These are phyloP conservation scores for Drosophila villosipedis DNA, from an alignment of 2,888 invertebrate genomes.

Conservation along the genomic window DNA sequence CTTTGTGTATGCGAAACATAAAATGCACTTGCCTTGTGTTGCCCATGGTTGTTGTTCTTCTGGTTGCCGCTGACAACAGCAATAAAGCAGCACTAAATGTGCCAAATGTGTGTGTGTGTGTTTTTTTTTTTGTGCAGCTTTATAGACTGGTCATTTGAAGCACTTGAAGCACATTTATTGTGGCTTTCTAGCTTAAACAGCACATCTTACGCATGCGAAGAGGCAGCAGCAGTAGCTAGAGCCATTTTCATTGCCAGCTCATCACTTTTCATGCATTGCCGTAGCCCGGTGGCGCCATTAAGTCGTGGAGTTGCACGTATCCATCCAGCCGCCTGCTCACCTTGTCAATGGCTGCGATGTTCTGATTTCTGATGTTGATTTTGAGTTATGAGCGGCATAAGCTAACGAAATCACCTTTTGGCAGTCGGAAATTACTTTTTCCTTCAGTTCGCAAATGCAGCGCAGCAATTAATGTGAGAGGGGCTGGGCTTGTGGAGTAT, in stretches of 20 bases:
- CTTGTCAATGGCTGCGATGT: conserved; percentile 39
- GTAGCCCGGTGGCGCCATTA: conserved; percentile 9
- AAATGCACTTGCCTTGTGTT: conserved; percentile 50
- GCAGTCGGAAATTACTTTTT: conserved; percentile 75
- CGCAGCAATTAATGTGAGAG: conserved; percentile 63
- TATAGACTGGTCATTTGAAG: conserved; percentile 49
- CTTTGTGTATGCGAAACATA: conserved; percentile 48
- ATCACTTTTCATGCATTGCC: conserved; percentile 33
- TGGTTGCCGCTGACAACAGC: conserved; percentile 56
- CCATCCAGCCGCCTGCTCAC: neutral
- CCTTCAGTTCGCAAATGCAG: conserved; percentile 49
- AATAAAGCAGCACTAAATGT: conserved; percentile 68
- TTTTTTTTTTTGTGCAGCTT: conserved; percentile 9
- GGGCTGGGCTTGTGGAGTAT: neutral
- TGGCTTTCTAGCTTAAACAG: conserved; percentile 34
- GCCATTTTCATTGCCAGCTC: conserved; percentile 27
- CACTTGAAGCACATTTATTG: conserved; percentile 47
- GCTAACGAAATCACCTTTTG: conserved; percentile 40
- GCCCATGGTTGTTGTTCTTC: conserved; percentile 9
- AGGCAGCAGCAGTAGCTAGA: conserved; percentile 4
- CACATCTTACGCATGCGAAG: conserved; percentile 69
- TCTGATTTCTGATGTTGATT: conserved; percentile 48
- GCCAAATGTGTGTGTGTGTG: conserved; percentile 26
- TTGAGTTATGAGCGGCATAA: conserved; percentile 55
- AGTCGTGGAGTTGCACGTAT: conserved; percentile 29